Conservation (phyloP, 2,113 vertebrate genomes). For the Cnemophilus loriae region DNA sequence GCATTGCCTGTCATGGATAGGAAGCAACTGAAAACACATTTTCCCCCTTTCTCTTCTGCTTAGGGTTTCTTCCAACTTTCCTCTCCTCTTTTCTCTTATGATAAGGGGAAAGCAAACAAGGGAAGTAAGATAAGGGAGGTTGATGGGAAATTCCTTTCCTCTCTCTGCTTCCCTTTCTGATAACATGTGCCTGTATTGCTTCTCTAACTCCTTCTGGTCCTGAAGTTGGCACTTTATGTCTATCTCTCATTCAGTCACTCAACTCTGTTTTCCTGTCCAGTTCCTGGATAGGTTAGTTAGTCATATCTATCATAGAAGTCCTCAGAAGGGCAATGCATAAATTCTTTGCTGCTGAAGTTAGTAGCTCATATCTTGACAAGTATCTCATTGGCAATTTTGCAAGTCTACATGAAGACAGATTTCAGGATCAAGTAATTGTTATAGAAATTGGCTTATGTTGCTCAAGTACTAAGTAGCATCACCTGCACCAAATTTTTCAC, state of each 20-base stretch:
- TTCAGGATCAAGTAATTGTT: neutral
- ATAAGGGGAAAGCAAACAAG: neutral
- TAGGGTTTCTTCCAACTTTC: neutral
- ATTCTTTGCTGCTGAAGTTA: neutral
- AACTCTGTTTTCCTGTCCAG: neutral
- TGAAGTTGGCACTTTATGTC: neutral
- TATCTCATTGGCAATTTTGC: neutral
- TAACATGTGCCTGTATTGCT: neutral
- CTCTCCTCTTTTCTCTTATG: neutral
- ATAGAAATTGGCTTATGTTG: neutral
- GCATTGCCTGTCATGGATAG: neutral
- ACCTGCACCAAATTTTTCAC: neutral
- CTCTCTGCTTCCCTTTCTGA: neutral
- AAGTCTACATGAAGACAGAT: neutral
- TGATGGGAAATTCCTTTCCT: neutral
- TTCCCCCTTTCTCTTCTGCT: neutral
- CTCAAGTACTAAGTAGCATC: neutral
- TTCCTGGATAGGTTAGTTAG: neutral
- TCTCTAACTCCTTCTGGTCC: neutral
- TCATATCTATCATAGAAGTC: neutral
- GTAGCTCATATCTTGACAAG: neutral
- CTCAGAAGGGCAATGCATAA: neutral
- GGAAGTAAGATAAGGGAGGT: neutral
- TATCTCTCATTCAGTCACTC: neutral
- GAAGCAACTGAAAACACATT: neutral